Evolutionary conservation across 2,797 vertebrate species (phyloP).

Genomic region (Xerus rutilus): DNA sequence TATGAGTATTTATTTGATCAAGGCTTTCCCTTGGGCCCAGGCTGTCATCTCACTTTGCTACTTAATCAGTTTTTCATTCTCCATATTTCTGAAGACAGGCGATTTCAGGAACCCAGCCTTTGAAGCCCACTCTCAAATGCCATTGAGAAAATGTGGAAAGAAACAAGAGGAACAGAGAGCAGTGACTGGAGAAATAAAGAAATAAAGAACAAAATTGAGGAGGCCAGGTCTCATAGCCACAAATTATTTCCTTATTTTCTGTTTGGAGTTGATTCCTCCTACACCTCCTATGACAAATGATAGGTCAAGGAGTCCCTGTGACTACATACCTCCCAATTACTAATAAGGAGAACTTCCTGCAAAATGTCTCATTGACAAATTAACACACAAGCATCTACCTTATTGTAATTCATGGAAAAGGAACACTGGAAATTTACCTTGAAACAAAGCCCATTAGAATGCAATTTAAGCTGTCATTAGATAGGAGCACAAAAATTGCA

Average conservation of each 20-base stretch:
- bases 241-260: not conserved
- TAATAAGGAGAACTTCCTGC: not conserved
- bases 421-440: not conserved
- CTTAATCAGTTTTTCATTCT: not conserved
- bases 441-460: not conserved
- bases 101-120: not conserved
- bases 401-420: not conserved
- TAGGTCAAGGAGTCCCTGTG: not conserved
- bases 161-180: not conserved
- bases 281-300: not conserved
- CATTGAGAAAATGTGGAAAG: not conserved
- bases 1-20: not conserved
- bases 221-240: not conserved
- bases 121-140: too few relatives aligned
- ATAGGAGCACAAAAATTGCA: not conserved
- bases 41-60: too few relatives aligned
- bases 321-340: not conserved
- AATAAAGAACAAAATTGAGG: not conserved
- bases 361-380: not conserved
- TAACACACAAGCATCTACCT: not conserved
- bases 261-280: not conserved
- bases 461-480: not conserved
- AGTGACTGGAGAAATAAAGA: not conserved
- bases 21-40: not conserved
- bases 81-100: not conserved